A percentile compares a stretch with the other conserved stretches of the same genome.
Conservation (phyloP, 2,888 invertebrate genomes). For the Pomacea canaliculata region DNA sequence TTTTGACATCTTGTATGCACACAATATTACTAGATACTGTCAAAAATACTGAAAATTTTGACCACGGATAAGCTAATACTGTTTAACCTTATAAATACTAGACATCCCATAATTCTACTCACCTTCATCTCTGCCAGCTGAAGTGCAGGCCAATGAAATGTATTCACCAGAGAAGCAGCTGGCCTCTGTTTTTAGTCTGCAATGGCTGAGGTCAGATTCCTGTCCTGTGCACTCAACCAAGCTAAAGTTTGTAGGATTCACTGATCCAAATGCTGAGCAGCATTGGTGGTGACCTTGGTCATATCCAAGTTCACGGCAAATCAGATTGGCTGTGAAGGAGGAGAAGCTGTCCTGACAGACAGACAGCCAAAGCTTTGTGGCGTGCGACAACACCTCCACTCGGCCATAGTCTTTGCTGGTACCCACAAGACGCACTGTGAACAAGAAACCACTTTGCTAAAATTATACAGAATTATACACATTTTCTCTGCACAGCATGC, state of each 20-base stretch:
- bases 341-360: constrained; percentile 56
- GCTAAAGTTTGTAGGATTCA: neutral
- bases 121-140: no score
- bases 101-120: no score
- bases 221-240: constrained; percentile 17
- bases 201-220: constrained; percentile 5
- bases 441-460: neutral
- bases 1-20: no score
- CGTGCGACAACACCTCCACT: constrained; percentile 47
- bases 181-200: neutral
- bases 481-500: no score
- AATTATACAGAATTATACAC: no score
- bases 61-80: no score
- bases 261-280: constrained; percentile 18
- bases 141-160: constrained; percentile 17
- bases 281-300: constrained; percentile 40
- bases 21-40: no score
- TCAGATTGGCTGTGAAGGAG: constrained; percentile 49
- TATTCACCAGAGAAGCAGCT: constrained; percentile 10
- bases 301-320: constrained; percentile 52
- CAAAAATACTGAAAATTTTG: no score
- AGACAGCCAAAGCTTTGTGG: constrained; percentile 42
- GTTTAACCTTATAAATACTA: no score
- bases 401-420: constrained; percentile 39
- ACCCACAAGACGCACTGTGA: constrained; percentile 4